These are phyloP conservation scores for Drosophila acutilabella DNA, from an alignment of 2,888 invertebrate genomes.

Conservation along the genomic window DNA sequence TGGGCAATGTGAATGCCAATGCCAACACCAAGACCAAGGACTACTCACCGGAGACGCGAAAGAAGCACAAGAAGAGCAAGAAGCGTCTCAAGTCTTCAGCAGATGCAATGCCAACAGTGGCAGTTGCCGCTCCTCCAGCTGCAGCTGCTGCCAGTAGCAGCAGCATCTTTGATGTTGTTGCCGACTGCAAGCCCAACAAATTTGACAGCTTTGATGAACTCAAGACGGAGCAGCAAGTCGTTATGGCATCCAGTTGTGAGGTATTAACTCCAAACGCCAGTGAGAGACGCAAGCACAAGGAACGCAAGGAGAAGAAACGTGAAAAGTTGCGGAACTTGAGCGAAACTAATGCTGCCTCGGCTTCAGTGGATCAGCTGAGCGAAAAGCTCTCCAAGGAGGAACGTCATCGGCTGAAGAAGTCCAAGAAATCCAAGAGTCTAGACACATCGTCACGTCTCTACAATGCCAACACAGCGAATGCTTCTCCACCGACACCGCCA, in stretches of 20 bases:
- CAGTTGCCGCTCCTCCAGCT: not conserved
- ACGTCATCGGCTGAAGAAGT: conserved; percentile 85
- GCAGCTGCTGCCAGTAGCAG: conserved; percentile 12
- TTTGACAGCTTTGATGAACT: conserved; percentile 86
- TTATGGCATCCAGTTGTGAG: conserved; percentile 19
- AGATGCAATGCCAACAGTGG: conserved; percentile 18
- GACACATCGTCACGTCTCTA: conserved; percentile 67
- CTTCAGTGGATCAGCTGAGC: conserved; percentile 59
- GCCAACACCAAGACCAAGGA: conserved; percentile 60
- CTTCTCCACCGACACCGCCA: conserved; percentile 25
- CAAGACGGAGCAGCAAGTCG: conserved; percentile 82
- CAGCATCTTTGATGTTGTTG: conserved; percentile 56
- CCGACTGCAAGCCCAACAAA: conserved; percentile 73
- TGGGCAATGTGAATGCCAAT: conserved; percentile 43
- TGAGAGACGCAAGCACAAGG: conserved; percentile 84
- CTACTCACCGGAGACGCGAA: conserved; percentile 87
- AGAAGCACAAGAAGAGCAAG: conserved; percentile 94
- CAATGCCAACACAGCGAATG: conserved; percentile 32
- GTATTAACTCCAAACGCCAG: conserved; percentile 20
- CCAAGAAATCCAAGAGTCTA: conserved; percentile 86
- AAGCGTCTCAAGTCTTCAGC: conserved; percentile 89
- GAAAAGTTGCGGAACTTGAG: conserved; percentile 81
- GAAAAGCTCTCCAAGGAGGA: conserved; percentile 85
- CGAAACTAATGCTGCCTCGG: conserved; percentile 56
- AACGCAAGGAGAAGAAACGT: conserved; percentile 84